Conservation (phyloP, 2,797 vertebrate species). For the Ispidina lecontei region DNA sequence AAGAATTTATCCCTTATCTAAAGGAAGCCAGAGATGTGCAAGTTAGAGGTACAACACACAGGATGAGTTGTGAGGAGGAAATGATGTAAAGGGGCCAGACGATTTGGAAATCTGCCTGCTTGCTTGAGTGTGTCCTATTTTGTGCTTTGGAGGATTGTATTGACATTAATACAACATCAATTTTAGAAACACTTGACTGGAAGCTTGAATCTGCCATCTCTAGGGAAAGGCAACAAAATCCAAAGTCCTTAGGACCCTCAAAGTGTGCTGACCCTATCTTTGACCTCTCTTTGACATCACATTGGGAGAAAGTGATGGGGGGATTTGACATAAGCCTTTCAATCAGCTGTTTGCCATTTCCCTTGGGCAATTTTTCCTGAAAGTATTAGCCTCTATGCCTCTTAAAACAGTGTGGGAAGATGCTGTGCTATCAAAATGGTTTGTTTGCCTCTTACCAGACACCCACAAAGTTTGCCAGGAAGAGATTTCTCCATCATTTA, state of each 20-base stretch:
- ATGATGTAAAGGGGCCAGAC: conserved; percentile 20
- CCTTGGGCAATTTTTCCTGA: not conserved
- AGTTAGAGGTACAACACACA: conserved; percentile 1
- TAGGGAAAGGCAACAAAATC: not conserved
- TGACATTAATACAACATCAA: not conserved
- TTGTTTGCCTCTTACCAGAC: not conserved
- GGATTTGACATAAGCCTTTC: not conserved
- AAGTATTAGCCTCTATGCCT: not conserved
- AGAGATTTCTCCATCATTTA: not conserved
- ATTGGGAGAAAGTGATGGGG: not conserved
- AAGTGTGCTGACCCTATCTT: not conserved
- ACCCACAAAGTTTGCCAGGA: not conserved
- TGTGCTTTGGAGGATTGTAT: not conserved
- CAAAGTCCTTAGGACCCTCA: not conserved
- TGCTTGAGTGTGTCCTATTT: not conserved
- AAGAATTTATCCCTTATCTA: conserved; percentile 59
- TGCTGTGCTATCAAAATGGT: not conserved
- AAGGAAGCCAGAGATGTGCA: conserved; percentile 28
- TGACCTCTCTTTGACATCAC: not conserved
- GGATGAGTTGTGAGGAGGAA: conserved; percentile 41
- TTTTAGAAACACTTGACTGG: not conserved
- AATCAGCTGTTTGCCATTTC: not conserved
- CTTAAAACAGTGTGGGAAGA: not conserved
- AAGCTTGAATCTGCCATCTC: not conserved
- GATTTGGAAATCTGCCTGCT: conserved; percentile 10